phyloP scores from a whole-genome alignment of 1,140 invertebrate species.

The Oscheius sp. region DNA sequence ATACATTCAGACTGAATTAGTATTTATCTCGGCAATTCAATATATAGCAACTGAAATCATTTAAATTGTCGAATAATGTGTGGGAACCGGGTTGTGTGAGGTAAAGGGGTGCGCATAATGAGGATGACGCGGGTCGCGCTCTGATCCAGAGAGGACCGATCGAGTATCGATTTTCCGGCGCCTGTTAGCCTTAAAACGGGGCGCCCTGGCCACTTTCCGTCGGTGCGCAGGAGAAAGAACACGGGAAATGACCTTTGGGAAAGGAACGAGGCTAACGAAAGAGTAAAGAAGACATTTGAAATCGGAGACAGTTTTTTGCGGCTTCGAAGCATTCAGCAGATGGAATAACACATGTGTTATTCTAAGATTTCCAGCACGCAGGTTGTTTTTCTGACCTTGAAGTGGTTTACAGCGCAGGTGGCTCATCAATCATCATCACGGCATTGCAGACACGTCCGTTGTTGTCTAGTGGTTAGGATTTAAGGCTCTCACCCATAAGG shows the following conservation, averaged over 20 bases:
- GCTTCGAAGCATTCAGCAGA: background rate
- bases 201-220: background rate
- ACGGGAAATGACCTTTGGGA: background rate
- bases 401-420: no score
- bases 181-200: conserved; percentile 4
- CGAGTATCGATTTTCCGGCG: conserved; percentile 1
- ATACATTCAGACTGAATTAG: background rate
- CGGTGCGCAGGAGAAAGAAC: background rate
- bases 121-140: background rate
- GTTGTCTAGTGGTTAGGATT: conserved; percentile 71
- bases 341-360: background rate
- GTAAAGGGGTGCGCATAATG: background rate
- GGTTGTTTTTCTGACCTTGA: no score
- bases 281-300: no score
- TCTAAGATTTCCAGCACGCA: background rate
- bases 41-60: background rate
- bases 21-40: background rate
- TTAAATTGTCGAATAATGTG: background rate
- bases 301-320: background rate
- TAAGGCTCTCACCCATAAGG: conserved; percentile 77
- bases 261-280: no score
- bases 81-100: background rate
- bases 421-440: no score
- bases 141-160: background rate
- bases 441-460: background rate